Evolutionary conservation across 2,113 vertebrate species (phyloP).

Genomic region (Sprattus sprattus): DNA sequence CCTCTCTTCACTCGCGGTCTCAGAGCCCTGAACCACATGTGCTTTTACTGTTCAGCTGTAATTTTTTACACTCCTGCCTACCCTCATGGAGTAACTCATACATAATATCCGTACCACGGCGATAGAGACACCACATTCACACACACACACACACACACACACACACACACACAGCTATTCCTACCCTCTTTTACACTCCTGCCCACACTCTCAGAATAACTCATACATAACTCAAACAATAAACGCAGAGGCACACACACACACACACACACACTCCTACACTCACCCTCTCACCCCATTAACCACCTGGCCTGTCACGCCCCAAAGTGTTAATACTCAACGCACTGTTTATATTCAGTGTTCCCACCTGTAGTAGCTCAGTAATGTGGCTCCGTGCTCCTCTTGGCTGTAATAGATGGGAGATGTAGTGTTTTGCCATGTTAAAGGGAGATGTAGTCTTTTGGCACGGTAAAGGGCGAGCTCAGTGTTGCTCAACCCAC

Average conservation of each 20-base stretch:
- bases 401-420: too few species aligned
- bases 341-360: not conserved
- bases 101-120: not conserved
- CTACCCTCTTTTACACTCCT: not conserved
- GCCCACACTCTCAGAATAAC: not conserved
- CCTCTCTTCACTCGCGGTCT: too few species aligned
- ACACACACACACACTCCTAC: not conserved
- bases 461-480: too few species aligned
- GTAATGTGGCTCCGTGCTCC: too few species aligned
- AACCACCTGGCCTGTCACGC: too few species aligned
- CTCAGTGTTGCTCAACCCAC: too few species aligned
- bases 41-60: not conserved
- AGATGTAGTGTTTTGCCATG: too few species aligned
- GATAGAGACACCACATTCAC: not conserved
- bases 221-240: too few species aligned
- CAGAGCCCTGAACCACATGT: not conserved
- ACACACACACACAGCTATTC: not conserved
- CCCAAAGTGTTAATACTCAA: not conserved
- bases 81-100: not conserved
- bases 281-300: too few species aligned
- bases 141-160: not conserved
- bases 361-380: too few species aligned
- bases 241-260: not conserved
- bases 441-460: too few species aligned
- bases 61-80: not conserved